Base-by-base conservation (phyloP, 2,888 invertebrate species). In the Sepiola atlantica region DNA sequence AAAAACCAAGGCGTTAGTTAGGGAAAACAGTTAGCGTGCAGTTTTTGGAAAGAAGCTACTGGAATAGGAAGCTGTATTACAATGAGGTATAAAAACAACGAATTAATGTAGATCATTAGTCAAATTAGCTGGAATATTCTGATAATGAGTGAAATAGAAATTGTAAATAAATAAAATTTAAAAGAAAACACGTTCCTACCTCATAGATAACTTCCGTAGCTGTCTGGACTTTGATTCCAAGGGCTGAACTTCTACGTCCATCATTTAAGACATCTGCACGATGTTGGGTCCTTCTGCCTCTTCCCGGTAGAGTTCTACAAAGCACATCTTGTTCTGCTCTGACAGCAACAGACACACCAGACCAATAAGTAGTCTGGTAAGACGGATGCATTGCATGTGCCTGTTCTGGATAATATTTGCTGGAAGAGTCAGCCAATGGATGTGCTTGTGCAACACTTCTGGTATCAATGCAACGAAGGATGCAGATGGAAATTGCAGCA, bases 381-480 rank as follows among this genome's bases (percentile, higher is more conserved):
- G 77, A 77, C 18, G 77, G 77, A 77, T 77, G 77, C 77, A 77
- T 77, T 77, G 77, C n/a, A 77, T 77, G 77, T 77, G 77, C 77
- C 77, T 77, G 77, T 14, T 77, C 77, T 16, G 77, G 77, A 14
- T 77, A 77, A 77, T 77, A 77, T 77, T 77, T 77, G 77, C 77
- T 77, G 77, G 77, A 77, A n/a, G 77, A 16, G 77, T 14, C 77
- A 77, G 77, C 77, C 77, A 77, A 77, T n/a, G 77, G 77, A 77
- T 77, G 77, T 77, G 77, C 77, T n/a, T 77, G 77, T 77, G 77
- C 77, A 77, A 77, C 77, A 77, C 77, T 77, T 77, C 77, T 77
- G 77, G 77, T 77, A 77, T 77, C 77, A 77, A 77, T 77, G 77
- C 77, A 77, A 32, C 77, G 77, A 77, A 77, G 77, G 77, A 77